Conservation (phyloP, 2,797 vertebrate species). For the Pangasius macronema region DNA sequence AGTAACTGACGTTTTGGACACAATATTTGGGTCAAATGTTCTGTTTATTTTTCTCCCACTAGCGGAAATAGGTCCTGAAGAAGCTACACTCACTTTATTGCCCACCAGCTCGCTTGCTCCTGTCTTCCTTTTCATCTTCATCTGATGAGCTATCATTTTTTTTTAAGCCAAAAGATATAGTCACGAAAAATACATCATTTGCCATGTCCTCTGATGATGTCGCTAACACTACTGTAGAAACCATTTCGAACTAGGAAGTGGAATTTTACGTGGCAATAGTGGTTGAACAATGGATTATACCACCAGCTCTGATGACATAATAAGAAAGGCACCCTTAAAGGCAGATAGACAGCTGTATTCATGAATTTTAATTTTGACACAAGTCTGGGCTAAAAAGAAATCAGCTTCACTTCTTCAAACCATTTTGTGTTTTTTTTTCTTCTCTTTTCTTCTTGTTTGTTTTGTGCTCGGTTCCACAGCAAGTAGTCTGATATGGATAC, state of each 20-base stretch:
- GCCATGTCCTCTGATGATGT: no score
- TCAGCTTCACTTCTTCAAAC: no score
- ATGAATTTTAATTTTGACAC: not conserved
- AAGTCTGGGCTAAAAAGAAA: not conserved
- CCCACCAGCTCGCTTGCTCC: not conserved
- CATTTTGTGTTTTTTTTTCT: no score
- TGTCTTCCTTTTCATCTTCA: not conserved
- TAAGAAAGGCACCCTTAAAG: not conserved
- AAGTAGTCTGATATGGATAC: not conserved
- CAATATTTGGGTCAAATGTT: not conserved
- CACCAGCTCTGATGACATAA: not conserved
- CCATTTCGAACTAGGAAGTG: no score
- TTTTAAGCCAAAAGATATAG: no score
- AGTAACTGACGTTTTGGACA: not conserved
- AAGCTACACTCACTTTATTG: not conserved
- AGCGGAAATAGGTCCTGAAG: not conserved
- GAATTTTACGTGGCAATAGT: not conserved
- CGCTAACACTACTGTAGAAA: no score
- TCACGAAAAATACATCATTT: no score
- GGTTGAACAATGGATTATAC: not conserved
- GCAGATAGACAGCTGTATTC: not conserved
- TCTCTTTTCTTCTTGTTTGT: not conserved
- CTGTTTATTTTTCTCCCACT: not conserved
- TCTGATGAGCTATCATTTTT: not conserved
- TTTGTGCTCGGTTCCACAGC: not conserved